Percentiles rank a stretch among this genome's conserved stretches.
These are phyloP conservation scores for Drosophila leonis DNA, from an alignment of 2,888 invertebrate species.

Conservation along the genomic window DNA sequence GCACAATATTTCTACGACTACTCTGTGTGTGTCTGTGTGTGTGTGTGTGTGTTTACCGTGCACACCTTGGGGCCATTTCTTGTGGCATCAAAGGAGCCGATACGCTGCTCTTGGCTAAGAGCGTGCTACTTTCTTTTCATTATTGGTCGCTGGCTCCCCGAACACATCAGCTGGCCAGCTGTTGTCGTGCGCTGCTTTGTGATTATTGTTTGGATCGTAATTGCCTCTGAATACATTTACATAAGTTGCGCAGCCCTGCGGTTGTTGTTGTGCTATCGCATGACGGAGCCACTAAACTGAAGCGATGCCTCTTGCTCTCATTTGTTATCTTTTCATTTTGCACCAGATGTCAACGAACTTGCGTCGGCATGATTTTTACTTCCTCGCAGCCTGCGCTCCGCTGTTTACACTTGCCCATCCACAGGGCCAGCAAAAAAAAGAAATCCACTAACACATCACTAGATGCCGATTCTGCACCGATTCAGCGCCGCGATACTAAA, in stretches of 20 bases:
- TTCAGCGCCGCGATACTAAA: slow-evolving; percentile 56
- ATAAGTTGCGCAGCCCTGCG: slow-evolving; percentile 40
- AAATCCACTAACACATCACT: slow-evolving; percentile 3
- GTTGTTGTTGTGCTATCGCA: background rate
- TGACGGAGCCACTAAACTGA: slow-evolving; percentile 3
- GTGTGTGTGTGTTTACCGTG: slow-evolving; percentile 4
- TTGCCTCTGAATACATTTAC: slow-evolving; percentile 59
- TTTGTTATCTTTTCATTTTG: slow-evolving; percentile 58
- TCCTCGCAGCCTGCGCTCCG: slow-evolving; percentile 22
- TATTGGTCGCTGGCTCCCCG: slow-evolving; percentile 18
- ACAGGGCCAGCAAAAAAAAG: slow-evolving; percentile 7
- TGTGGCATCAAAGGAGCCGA: slow-evolving; percentile 21
- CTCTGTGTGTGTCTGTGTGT: slow-evolving; percentile 2
- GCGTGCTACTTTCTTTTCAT: slow-evolving; percentile 49
- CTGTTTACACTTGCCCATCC: slow-evolving; percentile 43
- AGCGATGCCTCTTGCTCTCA: slow-evolving; percentile 8
- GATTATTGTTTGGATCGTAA: slow-evolving; percentile 54
- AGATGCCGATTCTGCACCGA: slow-evolving; percentile 16
- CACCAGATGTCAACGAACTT: slow-evolving; percentile 56
- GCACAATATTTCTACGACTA: slow-evolving; percentile 37
- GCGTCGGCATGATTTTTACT: slow-evolving; percentile 25
- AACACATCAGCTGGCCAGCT: slow-evolving; percentile 27
- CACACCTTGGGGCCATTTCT: slow-evolving; percentile 14
- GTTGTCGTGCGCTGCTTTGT: slow-evolving; percentile 21
- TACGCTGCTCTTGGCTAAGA: background rate